Conservation (phyloP, 2,888 invertebrate species). For the Pantelozetes paolii region DNA sequence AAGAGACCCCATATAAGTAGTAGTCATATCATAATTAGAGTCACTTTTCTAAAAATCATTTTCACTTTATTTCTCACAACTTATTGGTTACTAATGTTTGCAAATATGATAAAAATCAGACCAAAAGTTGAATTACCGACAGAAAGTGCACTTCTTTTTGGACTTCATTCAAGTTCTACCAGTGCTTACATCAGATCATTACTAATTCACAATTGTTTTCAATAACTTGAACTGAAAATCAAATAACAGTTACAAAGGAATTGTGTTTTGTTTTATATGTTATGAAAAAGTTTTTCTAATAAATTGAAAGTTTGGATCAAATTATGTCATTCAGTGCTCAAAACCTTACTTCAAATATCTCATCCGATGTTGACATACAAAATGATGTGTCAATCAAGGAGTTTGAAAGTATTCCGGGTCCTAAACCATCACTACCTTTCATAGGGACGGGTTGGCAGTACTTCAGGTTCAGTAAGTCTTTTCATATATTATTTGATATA, state of each 20-base stretch:
- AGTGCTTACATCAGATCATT: background rate
- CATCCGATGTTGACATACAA: background rate
- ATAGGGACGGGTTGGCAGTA: constrained; percentile 50
- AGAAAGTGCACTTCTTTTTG: background rate
- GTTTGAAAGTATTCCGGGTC: constrained; percentile 48
- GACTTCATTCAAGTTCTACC: background rate
- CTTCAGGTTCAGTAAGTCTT: constrained; percentile 44
- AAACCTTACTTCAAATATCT: background rate
- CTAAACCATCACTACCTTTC: constrained; percentile 49
- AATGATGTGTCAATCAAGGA: constrained; percentile 15
- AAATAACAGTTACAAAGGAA: background rate
- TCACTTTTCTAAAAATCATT: background rate
- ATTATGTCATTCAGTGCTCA: background rate
- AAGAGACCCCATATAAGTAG: too few species aligned
- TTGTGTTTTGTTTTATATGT: background rate
- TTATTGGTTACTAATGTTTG: background rate
- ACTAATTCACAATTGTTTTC: background rate
- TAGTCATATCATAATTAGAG: constrained; percentile 4
- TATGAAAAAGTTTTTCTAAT: background rate
- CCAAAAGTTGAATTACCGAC: constrained; percentile 27
- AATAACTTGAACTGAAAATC: background rate
- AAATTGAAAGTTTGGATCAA: background rate
- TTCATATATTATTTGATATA: background rate
- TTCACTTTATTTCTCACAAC: background rate
- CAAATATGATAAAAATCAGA: constrained; percentile 21